Percentiles rank a stretch among this genome's conserved stretches.
These are phyloP conservation scores for Allolobophora icterica DNA, from an alignment of 2,888 invertebrate genomes.

Conservation along the genomic window DNA sequence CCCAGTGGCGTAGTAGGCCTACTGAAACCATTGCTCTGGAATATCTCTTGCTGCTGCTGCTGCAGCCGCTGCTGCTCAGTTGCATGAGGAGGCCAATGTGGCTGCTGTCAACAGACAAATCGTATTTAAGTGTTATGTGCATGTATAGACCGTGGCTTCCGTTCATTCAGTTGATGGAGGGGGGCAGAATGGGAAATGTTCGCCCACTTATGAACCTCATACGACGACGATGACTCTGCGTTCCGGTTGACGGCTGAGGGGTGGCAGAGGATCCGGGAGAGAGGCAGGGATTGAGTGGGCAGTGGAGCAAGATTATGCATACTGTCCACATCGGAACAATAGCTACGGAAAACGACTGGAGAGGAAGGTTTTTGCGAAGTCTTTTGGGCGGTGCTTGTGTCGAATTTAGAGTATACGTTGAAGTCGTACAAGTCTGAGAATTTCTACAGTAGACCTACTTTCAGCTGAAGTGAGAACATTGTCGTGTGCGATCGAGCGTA, in stretches of 20 bases:
- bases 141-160: not conserved
- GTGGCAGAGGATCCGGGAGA: not conserved
- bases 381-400: not conserved
- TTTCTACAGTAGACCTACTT: not conserved
- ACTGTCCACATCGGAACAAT: not conserved
- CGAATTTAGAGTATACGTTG: not conserved
- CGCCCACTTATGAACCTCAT: not conserved
- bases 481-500: not conserved
- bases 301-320: not conserved
- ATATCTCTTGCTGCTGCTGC: constrained; percentile 21
- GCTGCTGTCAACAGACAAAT: not conserved
- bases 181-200: not conserved
- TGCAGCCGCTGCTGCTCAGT: not conserved
- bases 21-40: constrained; percentile 1
- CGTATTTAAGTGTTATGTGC: not conserved
- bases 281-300: not conserved
- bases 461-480: not conserved
- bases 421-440: not conserved
- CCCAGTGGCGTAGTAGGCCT: too few species aligned
- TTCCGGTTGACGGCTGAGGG: not conserved
- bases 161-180: not conserved
- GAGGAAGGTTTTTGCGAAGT: not conserved
- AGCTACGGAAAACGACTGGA: not conserved
- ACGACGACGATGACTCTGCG: not conserved
- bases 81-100: not conserved